Base-by-base conservation (phyloP, 1,140 invertebrate species). In the Drosophila nannoptera region DNA sequence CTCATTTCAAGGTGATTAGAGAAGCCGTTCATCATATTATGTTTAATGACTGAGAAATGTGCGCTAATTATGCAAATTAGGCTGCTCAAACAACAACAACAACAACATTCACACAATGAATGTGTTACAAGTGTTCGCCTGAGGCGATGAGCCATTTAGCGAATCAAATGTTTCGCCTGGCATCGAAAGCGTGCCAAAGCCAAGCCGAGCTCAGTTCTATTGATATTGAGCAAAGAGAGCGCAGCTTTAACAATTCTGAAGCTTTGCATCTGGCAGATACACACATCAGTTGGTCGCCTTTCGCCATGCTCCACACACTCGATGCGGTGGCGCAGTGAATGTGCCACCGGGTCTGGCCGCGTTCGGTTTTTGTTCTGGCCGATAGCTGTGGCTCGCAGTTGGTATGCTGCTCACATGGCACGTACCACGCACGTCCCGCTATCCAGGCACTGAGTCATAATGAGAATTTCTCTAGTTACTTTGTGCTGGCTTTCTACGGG, bases 31-130 rank as follows among this genome's bases (percentile, higher is more conserved):
- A 50, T 52, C 49, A 36, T 7, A 32, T 5, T 52, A 40, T 40
- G 33, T 32, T 36, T 67, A 53, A 68, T 72, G 58, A 36, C 46
- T 52, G 35, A 67, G 63, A 72, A 68, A 56, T 64, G 43, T 65
- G 58, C 65, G 48, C 52, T 76, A 84, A 84, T 77, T 84, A 86
- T 86, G 73, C 65, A 78, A 84, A 84, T 84, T 84, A 64, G 69
- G 22, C 38, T 62, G 40, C 59, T 48, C 31, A 32, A 64, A 29
- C 60, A 70, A 64, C 29, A 56, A 50, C 59, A 63, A 36, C 42
- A 62, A 33, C 35, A 66, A 40, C 29, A 36, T 16, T 14, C 31
- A 14, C 22, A 22, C 22, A 22, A 3, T 22, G 22, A 22, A 12
- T 48, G 14, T 32, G 42, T 31, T 45, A 33, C 58, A 38, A 56